phyloP scores from a whole-genome alignment of 2,888 invertebrate species.

The Drosophila nr. medialis region DNA sequence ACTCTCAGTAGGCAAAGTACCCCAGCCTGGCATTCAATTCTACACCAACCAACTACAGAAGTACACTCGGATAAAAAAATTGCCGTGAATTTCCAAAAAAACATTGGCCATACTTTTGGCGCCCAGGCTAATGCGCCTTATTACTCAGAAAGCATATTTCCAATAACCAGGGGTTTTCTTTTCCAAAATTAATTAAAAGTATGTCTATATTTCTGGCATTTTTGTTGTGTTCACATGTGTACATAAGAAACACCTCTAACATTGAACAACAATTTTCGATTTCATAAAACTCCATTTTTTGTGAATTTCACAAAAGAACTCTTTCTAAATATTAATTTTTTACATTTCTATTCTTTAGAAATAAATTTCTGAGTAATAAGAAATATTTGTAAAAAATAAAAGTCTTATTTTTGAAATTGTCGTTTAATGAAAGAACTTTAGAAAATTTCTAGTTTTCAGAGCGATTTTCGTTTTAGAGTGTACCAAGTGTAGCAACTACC shows the following conservation, averaged over 20 bases:
- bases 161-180: neutral
- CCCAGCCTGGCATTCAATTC: constrained; percentile 27
- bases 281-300: too few relatives aligned
- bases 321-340: too few relatives aligned
- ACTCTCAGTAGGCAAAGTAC: constrained; percentile 42
- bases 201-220: neutral
- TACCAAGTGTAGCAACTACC: neutral
- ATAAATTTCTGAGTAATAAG: too few relatives aligned
- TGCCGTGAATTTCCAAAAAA: too few relatives aligned
- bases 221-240: neutral
- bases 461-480: neutral
- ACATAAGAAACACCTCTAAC: too few relatives aligned
- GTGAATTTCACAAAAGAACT: too few relatives aligned
- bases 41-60: neutral
- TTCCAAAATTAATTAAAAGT: neutral
- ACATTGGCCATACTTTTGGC: neutral
- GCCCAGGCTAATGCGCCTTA: neutral
- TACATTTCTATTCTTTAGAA: too few relatives aligned
- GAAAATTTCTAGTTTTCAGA: neutral
- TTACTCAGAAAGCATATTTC: neutral
- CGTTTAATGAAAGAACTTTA: too few relatives aligned
- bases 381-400: too few relatives aligned
- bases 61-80: neutral
- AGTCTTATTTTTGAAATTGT: too few relatives aligned
- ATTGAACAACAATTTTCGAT: too few relatives aligned